Evolutionary conservation across 1,140 invertebrate genomes (phyloP).

Genomic region (Formica exsecta): DNA sequence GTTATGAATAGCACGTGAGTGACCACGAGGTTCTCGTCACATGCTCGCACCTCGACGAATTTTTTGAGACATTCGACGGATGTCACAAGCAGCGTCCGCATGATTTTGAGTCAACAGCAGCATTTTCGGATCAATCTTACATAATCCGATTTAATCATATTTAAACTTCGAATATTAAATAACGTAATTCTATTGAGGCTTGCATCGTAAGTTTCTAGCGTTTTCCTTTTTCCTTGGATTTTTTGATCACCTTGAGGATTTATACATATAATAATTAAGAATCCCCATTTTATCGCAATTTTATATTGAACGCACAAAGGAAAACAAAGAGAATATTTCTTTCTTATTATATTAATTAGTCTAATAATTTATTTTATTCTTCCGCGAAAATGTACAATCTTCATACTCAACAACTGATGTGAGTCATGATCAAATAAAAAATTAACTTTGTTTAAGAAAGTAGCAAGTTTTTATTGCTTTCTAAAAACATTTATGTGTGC

Average conservation of each 20-base stretch:
- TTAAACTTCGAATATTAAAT: too few relatives aligned
- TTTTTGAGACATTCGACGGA: slow-evolving; percentile 40
- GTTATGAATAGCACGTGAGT: slow-evolving; percentile 85
- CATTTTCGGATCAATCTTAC: slow-evolving; percentile 49
- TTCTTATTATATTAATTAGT: slow-evolving; percentile 1
- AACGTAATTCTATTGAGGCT: background rate
- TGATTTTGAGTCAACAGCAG: slow-evolving; percentile 47
- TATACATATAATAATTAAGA: too few relatives aligned
- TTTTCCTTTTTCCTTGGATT: background rate
- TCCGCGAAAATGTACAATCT: background rate
- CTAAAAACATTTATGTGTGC: background rate
- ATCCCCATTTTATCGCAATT: background rate
- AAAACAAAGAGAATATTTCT: background rate
- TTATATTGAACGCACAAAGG: background rate
- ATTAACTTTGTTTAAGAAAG: background rate
- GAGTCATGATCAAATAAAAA: background rate
- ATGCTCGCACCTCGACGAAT: slow-evolving; percentile 68
- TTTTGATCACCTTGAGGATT: background rate
- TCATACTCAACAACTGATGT: background rate
- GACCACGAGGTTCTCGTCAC: slow-evolving; percentile 81
- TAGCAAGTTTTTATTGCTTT: slow-evolving; percentile 8
- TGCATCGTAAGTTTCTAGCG: background rate
- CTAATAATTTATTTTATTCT: background rate
- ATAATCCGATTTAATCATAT: background rate
- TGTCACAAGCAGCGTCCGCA: slow-evolving; percentile 73